Evolutionary conservation across 2,797 vertebrate species (phyloP), one percentile per base, ranked within the genome.

Genomic region (Enteromius unitaeniatus): DNA sequence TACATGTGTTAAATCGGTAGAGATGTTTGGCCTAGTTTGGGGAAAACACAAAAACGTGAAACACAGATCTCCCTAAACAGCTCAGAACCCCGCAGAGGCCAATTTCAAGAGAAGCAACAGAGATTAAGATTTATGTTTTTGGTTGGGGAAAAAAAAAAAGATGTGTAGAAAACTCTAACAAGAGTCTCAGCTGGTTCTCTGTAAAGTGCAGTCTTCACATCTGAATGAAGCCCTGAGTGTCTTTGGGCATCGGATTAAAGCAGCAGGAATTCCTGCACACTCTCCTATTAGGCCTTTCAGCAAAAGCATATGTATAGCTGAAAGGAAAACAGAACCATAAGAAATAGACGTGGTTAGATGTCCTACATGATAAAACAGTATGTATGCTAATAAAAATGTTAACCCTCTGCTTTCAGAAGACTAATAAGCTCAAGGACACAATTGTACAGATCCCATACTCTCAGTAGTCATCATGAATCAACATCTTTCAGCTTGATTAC

Each of bases 11-110:
- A 58, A 37, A 76, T 58, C 23, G 3, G n/a, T 9, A 51, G 21
- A 23, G 73, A 58, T 75, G 21, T 40, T 58, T 76, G 81, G 65
- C 65, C 74, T 64, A 78, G 28, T 70, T 85, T 81, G 75, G 31
- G 26, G 45, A n/a, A 40, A 65, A 28, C 58, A 45, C 15, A 64
- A 49, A 49, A 62, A 51, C 26, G 49, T 67, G 21, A 82, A 68
- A 67, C 4, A 72, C 26, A 42, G 64, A 8, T 21, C 53, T 82
- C 51, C 64, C 58, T 55, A 67, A 72, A 49, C 58, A 65, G 47
- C 28, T 68, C 15, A 78, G 64, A 72, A 62, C 11, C 40, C 75
- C 51, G 6, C 58, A 75, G 51, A 55, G 79, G 26, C 34, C 31
- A 81, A 65, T 49, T 53, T 70, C 68, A 83, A 62, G 19, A 15